Evolutionary conservation across 37 sponge, comb jelly and placozoan genomes (phyloP), one percentile per base, ranked within the genome.

Genomic region (Petrosia ficiformis): DNA sequence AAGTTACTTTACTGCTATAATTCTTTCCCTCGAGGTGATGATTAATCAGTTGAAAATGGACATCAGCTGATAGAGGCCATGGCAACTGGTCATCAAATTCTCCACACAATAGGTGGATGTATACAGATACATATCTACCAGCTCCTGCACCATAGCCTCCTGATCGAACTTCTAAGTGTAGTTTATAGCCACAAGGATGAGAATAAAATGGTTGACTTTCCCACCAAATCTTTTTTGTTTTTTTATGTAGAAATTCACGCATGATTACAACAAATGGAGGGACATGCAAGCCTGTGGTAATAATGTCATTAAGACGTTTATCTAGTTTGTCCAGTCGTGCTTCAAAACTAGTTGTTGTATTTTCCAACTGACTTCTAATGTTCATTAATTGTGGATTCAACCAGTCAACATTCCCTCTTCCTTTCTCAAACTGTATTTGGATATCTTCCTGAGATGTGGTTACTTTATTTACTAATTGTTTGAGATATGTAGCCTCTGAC

Each of bases 51-150:
- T 71, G 65, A 24, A 80, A 42, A 2, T 6, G 22, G 3, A 80
- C 36, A 4, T 39, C 63, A 2, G 65, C 81, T 8, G 65, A 32
- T 31, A 80, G 72, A 21, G 81, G 81, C 81, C 81, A 80, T 63
- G 71, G 36, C 1, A 80, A 63, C 37, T n/a, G 37, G 1, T 72
- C 73, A 43, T 80, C 81, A 34, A 64, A 80, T 52, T 80, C 81
- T 41, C 81, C 81, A 3, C 31, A 42, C 25, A 73, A 40, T 0
- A 80, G n/a, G 38, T 80, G 54, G 42, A 72, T 73, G 3, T 59
- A 36, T 0, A 80, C 59, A 16, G 81, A 80, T 1, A 80, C 52
- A 42, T 72, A 65, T 22, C 73, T 72, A 19, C 81, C 81, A 5
- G 71, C 34, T 21, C 81, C 81, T 14, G 19, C 72, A 30, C 64